Conservation (phyloP, 2,797 vertebrate species). For the Okamejei kenojei region DNA sequence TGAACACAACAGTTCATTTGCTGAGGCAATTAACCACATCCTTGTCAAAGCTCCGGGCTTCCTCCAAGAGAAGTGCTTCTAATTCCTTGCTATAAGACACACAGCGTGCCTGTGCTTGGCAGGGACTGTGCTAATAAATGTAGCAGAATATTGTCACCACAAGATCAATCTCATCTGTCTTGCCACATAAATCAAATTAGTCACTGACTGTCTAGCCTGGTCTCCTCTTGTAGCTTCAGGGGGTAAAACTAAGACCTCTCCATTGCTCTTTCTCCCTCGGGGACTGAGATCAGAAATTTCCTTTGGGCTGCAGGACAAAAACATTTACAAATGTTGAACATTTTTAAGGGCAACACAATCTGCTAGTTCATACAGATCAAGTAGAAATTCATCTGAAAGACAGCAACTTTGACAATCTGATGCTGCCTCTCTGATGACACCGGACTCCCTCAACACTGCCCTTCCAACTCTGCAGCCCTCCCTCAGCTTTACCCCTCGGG, state of each 20-base stretch:
- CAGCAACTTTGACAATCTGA: neutral
- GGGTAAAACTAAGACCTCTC: slow-evolving; percentile 53
- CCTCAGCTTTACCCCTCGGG: too few species aligned
- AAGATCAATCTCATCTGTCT: slow-evolving; percentile 66
- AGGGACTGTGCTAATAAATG: slow-evolving; percentile 69
- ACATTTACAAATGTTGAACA: neutral
- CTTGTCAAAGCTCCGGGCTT: slow-evolving; percentile 56
- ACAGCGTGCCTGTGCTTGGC: slow-evolving; percentile 69
- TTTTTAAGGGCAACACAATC: neutral
- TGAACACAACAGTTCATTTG: slow-evolving; percentile 62
- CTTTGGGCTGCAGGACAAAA: neutral
- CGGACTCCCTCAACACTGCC: neutral
- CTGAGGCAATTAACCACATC: slow-evolving; percentile 65
- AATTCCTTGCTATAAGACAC: slow-evolving; percentile 66
- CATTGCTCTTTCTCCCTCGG: slow-evolving; percentile 49
- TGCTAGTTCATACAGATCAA: neutral
- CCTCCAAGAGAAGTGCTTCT: slow-evolving; percentile 58
- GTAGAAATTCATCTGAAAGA: neutral
- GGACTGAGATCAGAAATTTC: slow-evolving; percentile 43
- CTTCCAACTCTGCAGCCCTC: too few species aligned
- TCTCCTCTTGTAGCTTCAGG: slow-evolving; percentile 65
- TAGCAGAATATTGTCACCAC: slow-evolving; percentile 78
- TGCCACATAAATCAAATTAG: slow-evolving; percentile 70
- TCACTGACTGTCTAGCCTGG: slow-evolving; percentile 72
- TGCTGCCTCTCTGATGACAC: too few species aligned